Evolutionary conservation across 2,113 vertebrate species (phyloP).

Genomic region (Phalacrocorax brasilianus): DNA sequence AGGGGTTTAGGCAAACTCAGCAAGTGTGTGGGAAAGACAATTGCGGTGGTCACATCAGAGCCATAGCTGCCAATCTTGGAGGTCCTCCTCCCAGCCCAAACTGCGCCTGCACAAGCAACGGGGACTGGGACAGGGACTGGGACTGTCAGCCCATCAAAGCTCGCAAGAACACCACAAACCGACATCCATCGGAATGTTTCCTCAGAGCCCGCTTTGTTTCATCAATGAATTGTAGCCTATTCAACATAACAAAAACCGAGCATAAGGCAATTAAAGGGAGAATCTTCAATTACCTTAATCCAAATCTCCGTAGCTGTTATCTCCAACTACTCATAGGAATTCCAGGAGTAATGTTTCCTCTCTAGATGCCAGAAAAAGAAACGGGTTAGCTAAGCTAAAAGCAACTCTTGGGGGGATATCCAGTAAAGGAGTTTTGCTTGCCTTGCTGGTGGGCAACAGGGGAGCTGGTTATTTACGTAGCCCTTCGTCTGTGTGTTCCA

Average conservation of each 20-base stretch:
- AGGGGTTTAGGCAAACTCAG: background rate
- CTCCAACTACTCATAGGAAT: background rate
- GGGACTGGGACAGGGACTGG: background rate
- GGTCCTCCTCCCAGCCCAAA: background rate
- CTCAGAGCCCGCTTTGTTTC: background rate
- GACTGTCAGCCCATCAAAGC: background rate
- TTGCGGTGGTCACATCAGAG: background rate
- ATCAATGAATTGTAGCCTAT: background rate
- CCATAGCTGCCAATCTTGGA: background rate
- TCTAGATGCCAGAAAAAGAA: background rate
- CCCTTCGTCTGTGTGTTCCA: rapidly evolving
- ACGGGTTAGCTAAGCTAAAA: background rate
- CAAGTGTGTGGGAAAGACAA: background rate
- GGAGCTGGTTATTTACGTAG: background rate
- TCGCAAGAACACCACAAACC: background rate
- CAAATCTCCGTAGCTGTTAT: background rate
- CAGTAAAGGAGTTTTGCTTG: background rate
- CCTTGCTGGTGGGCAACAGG: background rate
- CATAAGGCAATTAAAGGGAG: background rate
- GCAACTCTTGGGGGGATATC: background rate
- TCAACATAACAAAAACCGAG: background rate
- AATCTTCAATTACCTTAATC: background rate
- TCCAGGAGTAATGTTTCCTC: background rate
- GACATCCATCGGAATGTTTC: background rate
- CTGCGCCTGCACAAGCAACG: background rate